These are phyloP conservation scores for Macrotis lagotis DNA, from an alignment of 2,113 vertebrate genomes.

Conservation along the genomic window DNA sequence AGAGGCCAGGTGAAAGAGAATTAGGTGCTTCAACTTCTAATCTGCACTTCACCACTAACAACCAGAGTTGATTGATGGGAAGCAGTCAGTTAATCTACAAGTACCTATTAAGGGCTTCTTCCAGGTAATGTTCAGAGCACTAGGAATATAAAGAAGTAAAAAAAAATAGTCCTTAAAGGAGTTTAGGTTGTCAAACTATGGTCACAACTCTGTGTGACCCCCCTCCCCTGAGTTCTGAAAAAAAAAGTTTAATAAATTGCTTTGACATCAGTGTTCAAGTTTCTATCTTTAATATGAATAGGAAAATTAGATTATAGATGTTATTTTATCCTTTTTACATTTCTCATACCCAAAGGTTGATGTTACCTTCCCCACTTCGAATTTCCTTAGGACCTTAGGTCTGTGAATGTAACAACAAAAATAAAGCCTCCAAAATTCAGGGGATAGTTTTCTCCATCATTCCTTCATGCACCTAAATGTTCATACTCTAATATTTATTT, in stretches of 20 bases:
- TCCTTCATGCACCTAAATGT: constrained; percentile 45
- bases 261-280: background rate
- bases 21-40: background rate
- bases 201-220: background rate
- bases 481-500: constrained; percentile 58
- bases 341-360: background rate
- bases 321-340: background rate
- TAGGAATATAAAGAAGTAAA: background rate
- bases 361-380: background rate
- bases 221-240: background rate
- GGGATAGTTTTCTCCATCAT: constrained; percentile 29
- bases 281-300: background rate
- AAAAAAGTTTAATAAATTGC: background rate
- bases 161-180: background rate
- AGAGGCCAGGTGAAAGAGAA: background rate
- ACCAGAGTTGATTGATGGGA: background rate
- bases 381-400: background rate
- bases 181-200: background rate
- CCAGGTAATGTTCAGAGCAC: background rate
- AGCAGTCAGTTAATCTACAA: background rate
- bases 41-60: background rate
- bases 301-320: background rate
- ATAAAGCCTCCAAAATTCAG: constrained; percentile 26
- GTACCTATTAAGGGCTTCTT: background rate
- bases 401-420: constrained; percentile 32